phyloP scores from a whole-genome alignment of 2,888 invertebrate species.

The Myopa tessellatipennis region DNA sequence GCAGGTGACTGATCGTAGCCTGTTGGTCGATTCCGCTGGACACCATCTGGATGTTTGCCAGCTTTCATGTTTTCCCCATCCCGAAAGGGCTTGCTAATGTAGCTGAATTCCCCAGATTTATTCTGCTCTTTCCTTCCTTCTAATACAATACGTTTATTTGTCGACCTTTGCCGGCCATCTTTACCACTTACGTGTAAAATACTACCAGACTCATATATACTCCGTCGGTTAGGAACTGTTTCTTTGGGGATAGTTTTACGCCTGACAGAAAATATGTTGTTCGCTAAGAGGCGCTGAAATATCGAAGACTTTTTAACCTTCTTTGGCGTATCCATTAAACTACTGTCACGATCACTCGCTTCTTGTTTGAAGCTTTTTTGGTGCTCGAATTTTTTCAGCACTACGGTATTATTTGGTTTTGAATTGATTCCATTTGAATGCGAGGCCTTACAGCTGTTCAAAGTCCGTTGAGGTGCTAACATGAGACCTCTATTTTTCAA shows the following conservation, averaged over 20 bases:
- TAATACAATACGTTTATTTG: conserved; percentile 62
- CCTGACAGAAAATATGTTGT: conserved; percentile 63
- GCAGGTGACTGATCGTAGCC: conserved; percentile 49
- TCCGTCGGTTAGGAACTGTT: conserved; percentile 54
- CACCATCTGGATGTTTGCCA: background rate
- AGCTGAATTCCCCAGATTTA: background rate
- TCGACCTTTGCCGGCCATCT: conserved; percentile 48
- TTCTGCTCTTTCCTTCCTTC: conserved; percentile 54
- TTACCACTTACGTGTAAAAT: conserved; percentile 46
- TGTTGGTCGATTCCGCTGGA: conserved; percentile 50
- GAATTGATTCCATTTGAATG: conserved; percentile 44
- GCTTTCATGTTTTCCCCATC: background rate
- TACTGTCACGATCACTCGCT: conserved; percentile 31
- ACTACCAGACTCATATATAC: conserved; percentile 50
- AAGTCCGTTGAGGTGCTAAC: conserved; percentile 58
- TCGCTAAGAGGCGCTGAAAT: conserved; percentile 62
- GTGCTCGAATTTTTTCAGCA: conserved; percentile 43
- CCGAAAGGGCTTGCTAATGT: background rate
- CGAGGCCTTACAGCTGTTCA: conserved; percentile 49
- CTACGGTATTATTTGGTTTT: conserved; percentile 40
- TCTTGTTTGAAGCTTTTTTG: conserved; percentile 48
- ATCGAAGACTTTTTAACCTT: conserved; percentile 63
- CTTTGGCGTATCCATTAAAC: conserved; percentile 51
- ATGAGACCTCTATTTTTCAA: conserved; percentile 64
- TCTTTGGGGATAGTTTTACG: conserved; percentile 65